Percentiles rank a stretch among this genome's conserved stretches.
Conservation (phyloP, 2,113 vertebrate genomes). For the Amblyopsis rosae region DNA sequence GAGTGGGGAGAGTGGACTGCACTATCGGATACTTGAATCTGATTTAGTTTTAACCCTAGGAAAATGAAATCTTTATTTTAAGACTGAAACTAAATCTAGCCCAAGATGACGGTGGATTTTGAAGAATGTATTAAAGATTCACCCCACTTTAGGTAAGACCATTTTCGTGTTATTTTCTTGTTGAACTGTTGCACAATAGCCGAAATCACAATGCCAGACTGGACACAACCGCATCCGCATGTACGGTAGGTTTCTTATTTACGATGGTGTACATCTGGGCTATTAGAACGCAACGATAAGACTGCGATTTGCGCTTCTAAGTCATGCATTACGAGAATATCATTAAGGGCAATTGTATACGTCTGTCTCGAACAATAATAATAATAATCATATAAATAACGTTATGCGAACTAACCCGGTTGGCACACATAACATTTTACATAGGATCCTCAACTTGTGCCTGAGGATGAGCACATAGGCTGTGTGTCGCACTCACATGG, state of each 20-base stretch:
- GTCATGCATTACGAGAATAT: background rate
- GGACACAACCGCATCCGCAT: background rate
- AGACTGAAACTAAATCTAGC: slow-evolving; percentile 36
- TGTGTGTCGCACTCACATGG: slow-evolving; percentile 45
- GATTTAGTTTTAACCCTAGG: slow-evolving; percentile 12
- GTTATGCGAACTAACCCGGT: background rate
- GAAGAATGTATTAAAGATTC: slow-evolving; percentile 83
- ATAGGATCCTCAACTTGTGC: background rate
- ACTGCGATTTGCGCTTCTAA: no score
- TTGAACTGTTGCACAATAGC: slow-evolving; percentile 40
- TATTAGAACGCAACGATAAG: background rate
- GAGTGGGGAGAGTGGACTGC: background rate
- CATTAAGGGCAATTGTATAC: background rate
- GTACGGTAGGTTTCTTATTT: background rate
- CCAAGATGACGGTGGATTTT: slow-evolving; percentile 83
- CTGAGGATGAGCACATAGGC: slow-evolving; percentile 32
- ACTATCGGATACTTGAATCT: slow-evolving; percentile 41
- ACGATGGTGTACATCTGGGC: background rate
- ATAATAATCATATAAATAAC: background rate
- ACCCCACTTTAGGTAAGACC: slow-evolving; percentile 77
- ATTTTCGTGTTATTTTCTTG: background rate
- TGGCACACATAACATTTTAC: background rate
- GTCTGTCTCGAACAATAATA: background rate
- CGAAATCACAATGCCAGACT: background rate
- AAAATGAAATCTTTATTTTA: slow-evolving; percentile 71